Percentiles rank a stretch among this genome's conserved stretches.
These are phyloP conservation scores for Brachypteracias leptosomus DNA, from an alignment of 2,113 vertebrate genomes.

Conservation along the genomic window DNA sequence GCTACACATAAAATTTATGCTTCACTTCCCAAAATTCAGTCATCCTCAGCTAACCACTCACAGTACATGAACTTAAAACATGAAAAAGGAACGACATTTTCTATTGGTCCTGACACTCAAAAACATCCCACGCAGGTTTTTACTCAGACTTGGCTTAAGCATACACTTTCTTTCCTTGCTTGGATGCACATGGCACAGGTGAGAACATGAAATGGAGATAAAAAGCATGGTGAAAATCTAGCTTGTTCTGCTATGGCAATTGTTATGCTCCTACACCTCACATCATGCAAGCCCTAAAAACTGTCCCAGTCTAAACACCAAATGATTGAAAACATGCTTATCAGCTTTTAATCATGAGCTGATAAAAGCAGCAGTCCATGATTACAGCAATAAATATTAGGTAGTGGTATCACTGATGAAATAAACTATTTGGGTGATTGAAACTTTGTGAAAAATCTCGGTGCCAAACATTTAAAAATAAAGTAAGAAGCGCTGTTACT, in stretches of 20 bases:
- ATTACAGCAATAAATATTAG: neutral
- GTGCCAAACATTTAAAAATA: neutral
- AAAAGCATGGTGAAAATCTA: accelerated
- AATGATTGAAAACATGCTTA: no score
- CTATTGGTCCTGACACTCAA: neutral
- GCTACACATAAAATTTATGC: neutral
- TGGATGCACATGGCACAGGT: neutral
- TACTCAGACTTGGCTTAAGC: neutral
- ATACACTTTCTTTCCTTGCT: neutral
- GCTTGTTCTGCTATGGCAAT: accelerated
- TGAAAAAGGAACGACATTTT: neutral
- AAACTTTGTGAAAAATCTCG: neutral
- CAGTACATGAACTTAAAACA: neutral
- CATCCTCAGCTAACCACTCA: neutral
- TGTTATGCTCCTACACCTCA: neutral
- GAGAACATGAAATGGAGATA: neutral
- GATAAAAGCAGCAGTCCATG: neutral
- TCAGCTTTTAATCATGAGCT: no score
- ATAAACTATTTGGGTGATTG: neutral
- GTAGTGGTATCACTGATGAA: neutral
- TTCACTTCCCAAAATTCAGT: neutral
- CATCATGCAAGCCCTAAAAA: accelerated
- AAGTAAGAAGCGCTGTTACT: accelerated
- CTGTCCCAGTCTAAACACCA: neutral
- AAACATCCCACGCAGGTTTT: neutral